These are phyloP conservation scores for Marisa cornuarietis DNA, from an alignment of 1,140 invertebrate genomes.

Conservation along the genomic window DNA sequence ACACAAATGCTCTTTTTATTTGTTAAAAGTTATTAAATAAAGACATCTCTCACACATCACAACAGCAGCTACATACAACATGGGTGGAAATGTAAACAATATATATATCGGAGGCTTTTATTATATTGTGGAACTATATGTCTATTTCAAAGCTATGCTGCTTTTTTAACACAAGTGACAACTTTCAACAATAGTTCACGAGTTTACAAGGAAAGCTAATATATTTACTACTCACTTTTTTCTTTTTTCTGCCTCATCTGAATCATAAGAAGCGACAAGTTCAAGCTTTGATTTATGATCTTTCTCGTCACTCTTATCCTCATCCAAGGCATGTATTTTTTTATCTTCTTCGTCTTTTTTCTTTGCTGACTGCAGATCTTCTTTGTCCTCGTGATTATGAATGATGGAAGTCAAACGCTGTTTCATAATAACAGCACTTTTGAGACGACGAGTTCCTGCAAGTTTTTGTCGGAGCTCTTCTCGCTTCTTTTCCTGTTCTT, in stretches of 20 bases:
- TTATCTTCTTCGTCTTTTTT: neutral
- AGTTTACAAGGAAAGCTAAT: neutral
- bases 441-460: slow-evolving; percentile 34
- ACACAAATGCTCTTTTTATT: too few relatives aligned
- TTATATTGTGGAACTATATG: too few relatives aligned
- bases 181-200: too few relatives aligned
- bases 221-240: neutral
- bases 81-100: too few relatives aligned
- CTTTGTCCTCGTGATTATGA: neutral
- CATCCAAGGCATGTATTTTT: neutral
- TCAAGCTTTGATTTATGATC: neutral
- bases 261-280: neutral
- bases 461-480: slow-evolving; percentile 55
- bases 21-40: too few relatives aligned
- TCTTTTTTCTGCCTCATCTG: slow-evolving; percentile 1
- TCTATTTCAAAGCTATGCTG: neutral
- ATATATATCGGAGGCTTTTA: too few relatives aligned
- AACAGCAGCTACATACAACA: too few relatives aligned
- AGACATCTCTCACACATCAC: too few relatives aligned
- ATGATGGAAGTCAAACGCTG: slow-evolving; percentile 14
- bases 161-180: neutral
- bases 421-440: slow-evolving; percentile 38
- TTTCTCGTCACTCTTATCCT: neutral
- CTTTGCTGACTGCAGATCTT: neutral
- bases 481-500: slow-evolving; percentile 49